A percentile compares a stretch with the other conserved stretches of the same genome.
Conservation (phyloP, 2,113 vertebrate species). For the Andinoacara biseriatus region DNA sequence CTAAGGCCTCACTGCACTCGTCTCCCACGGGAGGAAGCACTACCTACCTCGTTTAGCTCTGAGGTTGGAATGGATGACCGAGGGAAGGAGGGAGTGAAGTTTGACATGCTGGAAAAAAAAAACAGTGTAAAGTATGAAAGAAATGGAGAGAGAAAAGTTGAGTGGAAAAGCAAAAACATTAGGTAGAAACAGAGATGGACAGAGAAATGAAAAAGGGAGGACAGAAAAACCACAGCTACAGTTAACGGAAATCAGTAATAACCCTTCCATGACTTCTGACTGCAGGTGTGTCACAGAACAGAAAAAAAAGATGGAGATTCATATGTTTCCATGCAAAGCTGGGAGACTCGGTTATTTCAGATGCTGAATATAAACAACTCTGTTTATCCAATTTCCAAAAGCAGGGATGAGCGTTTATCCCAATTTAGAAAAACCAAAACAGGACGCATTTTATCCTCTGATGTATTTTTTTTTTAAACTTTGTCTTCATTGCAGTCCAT, state of each 20-base stretch:
- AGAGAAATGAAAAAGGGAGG: neutral
- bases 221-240: neutral
- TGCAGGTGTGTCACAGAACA: neutral
- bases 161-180: neutral
- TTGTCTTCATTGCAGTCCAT: conserved; percentile 5
- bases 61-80: neutral
- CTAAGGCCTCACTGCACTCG: conserved; percentile 30
- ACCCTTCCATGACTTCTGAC: neutral
- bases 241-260: neutral
- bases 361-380: neutral
- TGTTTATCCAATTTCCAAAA: neutral
- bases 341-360: neutral
- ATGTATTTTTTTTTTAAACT: neutral
- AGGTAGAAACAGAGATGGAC: neutral
- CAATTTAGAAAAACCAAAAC: conserved; percentile 11
- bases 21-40: conserved; percentile 48
- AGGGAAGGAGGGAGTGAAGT: neutral
- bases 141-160: neutral
- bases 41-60: conserved; percentile 35
- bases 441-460: neutral
- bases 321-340: neutral
- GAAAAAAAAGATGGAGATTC: neutral
- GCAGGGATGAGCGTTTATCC: neutral
- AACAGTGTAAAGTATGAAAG: neutral
- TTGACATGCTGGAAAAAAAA: neutral